Conservation (phyloP, 35 echinoderm and acorn worm genomes). For the Strongylocentrotus purpuratus region DNA sequence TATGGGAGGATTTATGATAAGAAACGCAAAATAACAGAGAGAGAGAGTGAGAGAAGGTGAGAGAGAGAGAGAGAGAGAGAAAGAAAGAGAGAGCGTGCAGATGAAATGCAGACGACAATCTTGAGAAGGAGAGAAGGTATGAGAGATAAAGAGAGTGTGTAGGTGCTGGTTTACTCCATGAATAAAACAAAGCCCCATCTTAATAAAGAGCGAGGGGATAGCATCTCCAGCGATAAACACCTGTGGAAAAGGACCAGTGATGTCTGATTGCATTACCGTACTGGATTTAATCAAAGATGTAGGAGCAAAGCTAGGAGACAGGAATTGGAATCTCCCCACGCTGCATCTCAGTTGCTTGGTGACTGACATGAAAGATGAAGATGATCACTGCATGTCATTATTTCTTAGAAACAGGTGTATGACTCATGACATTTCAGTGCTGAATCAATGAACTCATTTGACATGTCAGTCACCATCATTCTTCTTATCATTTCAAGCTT, state of each 20-base stretch:
- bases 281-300: constrained; percentile 29
- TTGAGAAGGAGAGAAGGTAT: background rate
- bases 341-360: background rate
- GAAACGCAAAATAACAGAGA: background rate
- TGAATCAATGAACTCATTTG: constrained; percentile 31
- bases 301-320: background rate
- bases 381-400: constrained; percentile 28
- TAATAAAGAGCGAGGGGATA: constrained; percentile 34
- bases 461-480: background rate
- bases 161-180: constrained; percentile 45
- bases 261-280: constrained; percentile 39
- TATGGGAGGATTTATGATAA: background rate
- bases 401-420: constrained; percentile 18
- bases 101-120: background rate
- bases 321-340: constrained; percentile 26
- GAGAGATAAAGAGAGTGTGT: background rate
- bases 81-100: background rate
- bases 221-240: constrained; percentile 22
- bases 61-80: background rate
- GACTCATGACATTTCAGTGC: constrained; percentile 3
- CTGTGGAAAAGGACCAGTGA: constrained; percentile 29
- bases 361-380: constrained; percentile 15
- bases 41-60: background rate
- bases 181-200: constrained; percentile 44
- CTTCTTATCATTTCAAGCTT: background rate